phyloP scores from a whole-genome alignment of 2,888 invertebrate species.

The Papilio demoleus region DNA sequence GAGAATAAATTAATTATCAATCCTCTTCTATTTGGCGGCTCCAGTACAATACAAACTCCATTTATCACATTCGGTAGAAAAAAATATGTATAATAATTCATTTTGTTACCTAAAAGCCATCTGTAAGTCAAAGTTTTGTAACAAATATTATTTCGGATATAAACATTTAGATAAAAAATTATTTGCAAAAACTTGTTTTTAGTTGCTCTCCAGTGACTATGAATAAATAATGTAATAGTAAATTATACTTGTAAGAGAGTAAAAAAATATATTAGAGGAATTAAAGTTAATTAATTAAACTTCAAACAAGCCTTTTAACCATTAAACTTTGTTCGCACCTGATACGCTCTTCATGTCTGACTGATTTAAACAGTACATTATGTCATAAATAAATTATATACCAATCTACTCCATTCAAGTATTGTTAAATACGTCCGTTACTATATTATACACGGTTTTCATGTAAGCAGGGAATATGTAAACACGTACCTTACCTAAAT shows the following conservation, averaged over 20 bases:
- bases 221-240: no score
- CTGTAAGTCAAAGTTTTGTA: conserved; percentile 54
- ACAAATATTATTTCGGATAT: background rate
- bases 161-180: background rate
- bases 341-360: no score
- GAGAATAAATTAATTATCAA: conserved; percentile 73
- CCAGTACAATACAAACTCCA: conserved; percentile 70
- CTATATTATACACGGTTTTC: conserved; percentile 9
- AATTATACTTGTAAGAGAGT: background rate
- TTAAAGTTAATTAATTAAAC: no score
- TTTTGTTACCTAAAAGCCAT: conserved; percentile 61
- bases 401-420: background rate
- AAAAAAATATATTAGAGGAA: no score
- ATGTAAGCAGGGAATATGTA: conserved; percentile 23
- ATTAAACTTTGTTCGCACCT: no score
- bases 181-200: no score
- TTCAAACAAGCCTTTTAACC: no score
- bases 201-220: no score
- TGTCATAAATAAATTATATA: background rate
- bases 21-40: conserved; percentile 73
- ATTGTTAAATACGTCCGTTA: background rate
- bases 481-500: conserved; percentile 70
- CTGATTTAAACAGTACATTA: no score
- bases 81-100: conserved; percentile 61
- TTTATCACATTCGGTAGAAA: conserved; percentile 65